Evolutionary conservation across 2,113 vertebrate genomes (phyloP).

Genomic region (Podarcis muralis): DNA sequence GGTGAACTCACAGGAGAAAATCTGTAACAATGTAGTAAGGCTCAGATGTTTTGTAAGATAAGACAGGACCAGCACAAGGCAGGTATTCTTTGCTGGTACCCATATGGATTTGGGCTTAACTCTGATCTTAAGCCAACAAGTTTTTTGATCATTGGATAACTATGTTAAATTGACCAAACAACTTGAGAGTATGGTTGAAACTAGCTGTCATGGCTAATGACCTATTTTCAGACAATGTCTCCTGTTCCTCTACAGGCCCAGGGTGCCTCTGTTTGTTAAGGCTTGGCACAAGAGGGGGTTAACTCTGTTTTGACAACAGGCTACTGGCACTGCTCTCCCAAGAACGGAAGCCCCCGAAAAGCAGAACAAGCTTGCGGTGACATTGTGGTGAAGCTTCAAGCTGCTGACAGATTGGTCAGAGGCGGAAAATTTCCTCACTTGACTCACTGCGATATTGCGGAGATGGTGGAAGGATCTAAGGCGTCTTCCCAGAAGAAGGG

Average conservation of each 20-base stretch:
- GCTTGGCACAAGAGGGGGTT: not conserved
- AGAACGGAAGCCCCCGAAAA: not conserved
- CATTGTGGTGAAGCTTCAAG: not conserved
- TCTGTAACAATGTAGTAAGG: no score
- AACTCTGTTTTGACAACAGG: not conserved
- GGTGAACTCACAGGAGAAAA: no score
- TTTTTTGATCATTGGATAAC: no score
- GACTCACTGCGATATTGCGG: not conserved
- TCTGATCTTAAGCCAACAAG: no score
- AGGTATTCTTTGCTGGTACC: no score
- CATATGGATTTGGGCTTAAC: no score
- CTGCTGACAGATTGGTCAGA: slow-evolving; percentile 1
- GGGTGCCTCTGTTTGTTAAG: not conserved
- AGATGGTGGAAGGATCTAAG: not conserved
- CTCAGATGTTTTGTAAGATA: no score
- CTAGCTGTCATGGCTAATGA: no score
- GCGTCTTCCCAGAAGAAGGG: not conserved
- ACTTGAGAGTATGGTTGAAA: no score
- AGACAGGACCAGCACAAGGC: no score
- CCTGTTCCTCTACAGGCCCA: not conserved
- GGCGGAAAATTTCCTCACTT: not conserved
- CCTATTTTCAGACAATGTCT: not conserved
- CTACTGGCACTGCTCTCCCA: not conserved
- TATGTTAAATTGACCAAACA: no score
- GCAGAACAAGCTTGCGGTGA: not conserved